Base-by-base conservation (phyloP, 2,797 vertebrate genomes). In the Pseudochromis fuscus region DNA sequence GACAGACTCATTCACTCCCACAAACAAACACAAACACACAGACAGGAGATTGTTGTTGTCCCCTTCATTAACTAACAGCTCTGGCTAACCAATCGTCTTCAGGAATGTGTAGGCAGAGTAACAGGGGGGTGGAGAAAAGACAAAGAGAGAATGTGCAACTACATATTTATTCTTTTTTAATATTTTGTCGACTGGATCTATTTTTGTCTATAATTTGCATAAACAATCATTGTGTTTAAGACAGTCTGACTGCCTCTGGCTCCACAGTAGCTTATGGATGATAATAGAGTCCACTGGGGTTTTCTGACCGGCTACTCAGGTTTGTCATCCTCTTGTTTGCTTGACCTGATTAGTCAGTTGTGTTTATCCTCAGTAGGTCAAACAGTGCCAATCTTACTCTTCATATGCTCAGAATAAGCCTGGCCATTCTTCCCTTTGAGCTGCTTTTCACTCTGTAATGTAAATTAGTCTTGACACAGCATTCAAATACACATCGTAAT, bases 251-350 rank as follows among this genome's bases (percentile, higher is more conserved):
- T 16, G 27, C 31, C 24, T 31, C 24, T 52, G 33, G 30, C 5
- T 40, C 23, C 46, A 65, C 31, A 10, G 38, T 28, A 18, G 35
- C 12, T 45, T 46, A 73, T 61, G 46, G 45, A 23, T 53, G 45
- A 70, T 72, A 66, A 55, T 46, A 24, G 21, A 53, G 27, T 51
- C 15, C 13, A 38, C 28, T 28, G 31, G 18, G 28, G 18, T 44
- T 75, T 24, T 63, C 51, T 66, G 52, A 79, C 57, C 57, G 55
- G 75, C 64, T 68, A 53, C 51, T 69, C 68, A 55, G 50, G 66
- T 78, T 82, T 80, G 74, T 55, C 27, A 5, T 31, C 46, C 52
- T 61, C 13, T 52, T 68, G 75, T 81, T 79, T 85, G 68, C 57
- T 19, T 79, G 66, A 79, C 64, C 75, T 83, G 76, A 81, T 81